Evolutionary conservation across 2,113 vertebrate genomes (phyloP).

Genomic region (Aplodontia rufa): DNA sequence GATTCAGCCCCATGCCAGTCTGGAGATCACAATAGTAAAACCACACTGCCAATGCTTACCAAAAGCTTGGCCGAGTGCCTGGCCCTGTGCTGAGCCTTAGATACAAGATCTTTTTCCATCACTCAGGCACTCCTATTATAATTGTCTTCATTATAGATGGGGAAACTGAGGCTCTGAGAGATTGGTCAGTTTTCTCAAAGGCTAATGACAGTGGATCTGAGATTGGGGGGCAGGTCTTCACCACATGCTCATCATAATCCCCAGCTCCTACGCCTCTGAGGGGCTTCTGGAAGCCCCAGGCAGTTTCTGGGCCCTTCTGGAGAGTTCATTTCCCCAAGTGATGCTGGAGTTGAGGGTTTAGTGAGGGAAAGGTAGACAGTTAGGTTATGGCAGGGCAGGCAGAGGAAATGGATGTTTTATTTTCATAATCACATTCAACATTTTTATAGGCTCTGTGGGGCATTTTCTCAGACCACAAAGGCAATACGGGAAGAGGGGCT

Average conservation of each 20-base stretch:
- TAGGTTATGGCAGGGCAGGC: neutral
- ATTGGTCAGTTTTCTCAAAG: neutral
- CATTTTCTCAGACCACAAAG: neutral
- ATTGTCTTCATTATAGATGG: neutral
- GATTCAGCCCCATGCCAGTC: neutral
- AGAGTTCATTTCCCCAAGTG: neutral
- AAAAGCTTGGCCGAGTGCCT: neutral
- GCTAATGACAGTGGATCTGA: neutral
- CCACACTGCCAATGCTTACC: neutral
- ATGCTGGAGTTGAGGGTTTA: neutral
- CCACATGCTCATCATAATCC: neutral
- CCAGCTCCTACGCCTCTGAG: neutral
- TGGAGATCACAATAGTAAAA: neutral
- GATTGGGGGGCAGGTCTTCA: neutral
- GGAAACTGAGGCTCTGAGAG: neutral
- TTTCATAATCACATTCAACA: neutral
- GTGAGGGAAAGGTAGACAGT: neutral
- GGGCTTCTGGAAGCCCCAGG: neutral
- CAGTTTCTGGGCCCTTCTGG: neutral
- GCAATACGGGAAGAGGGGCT: neutral
- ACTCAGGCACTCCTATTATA: neutral
- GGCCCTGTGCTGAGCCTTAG: neutral
- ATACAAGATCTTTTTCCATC: neutral
- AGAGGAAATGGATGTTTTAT: conserved; percentile 21
- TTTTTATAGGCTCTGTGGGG: neutral